Percentiles rank a stretch among this genome's conserved stretches.
Evolutionary conservation across 2,797 vertebrate species (phyloP).

Genomic region (Micromesistius poutassou): DNA sequence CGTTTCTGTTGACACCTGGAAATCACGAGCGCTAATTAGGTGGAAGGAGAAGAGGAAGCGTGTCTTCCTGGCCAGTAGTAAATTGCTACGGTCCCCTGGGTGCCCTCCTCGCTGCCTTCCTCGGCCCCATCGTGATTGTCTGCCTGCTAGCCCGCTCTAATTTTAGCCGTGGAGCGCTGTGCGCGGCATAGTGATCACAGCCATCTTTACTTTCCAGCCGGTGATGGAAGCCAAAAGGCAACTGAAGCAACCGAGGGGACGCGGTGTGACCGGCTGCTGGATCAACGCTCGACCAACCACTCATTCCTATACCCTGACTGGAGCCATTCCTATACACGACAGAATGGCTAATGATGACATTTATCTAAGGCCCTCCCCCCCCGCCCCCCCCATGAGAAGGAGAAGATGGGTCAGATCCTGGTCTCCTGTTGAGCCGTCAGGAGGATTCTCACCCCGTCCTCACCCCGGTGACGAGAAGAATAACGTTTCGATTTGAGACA

Average conservation of each 20-base stretch:
- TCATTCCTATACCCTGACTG: neutral
- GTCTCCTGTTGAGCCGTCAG: neutral
- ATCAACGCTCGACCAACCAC: neutral
- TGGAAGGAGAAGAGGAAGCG: neutral
- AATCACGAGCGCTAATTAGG: neutral
- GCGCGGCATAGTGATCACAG: conserved; percentile 74
- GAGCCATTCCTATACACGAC: neutral
- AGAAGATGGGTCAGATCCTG: neutral
- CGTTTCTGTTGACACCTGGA: conserved; percentile 19
- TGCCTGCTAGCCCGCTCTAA: conserved; percentile 65
- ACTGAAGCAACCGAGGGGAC: conserved; percentile 32
- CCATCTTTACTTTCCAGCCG: conserved; percentile 72
- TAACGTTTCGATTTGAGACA: neutral
- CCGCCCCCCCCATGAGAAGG: conserved; percentile 16
- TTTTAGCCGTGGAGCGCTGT: conserved; percentile 73
- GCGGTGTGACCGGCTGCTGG: conserved; percentile 25
- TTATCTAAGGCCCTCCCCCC: neutral
- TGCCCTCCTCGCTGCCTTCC: conserved; percentile 49
- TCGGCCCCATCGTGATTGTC: conserved; percentile 38
- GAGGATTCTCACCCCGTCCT: neutral
- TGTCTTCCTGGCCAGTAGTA: conserved; percentile 27
- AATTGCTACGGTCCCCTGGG: conserved; percentile 44
- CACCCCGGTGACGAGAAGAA: neutral
- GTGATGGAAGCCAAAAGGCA: conserved; percentile 57
- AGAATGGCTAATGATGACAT: neutral